Conservation (phyloP, 2,888 invertebrate species). For the Ctenicera cuprea region DNA sequence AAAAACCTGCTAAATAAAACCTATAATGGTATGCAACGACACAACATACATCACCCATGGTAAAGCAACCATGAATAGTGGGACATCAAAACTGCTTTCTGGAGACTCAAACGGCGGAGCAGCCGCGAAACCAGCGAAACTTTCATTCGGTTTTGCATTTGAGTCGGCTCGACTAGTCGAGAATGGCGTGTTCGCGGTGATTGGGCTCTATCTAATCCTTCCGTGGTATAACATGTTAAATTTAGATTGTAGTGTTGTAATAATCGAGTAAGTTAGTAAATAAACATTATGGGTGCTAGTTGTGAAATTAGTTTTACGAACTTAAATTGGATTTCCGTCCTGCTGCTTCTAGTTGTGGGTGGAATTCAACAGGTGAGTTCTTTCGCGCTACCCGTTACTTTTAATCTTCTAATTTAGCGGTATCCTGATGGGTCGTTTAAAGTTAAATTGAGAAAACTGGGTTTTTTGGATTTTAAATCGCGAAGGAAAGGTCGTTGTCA, state of each 20-base stretch:
- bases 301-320: slow-evolving; percentile 29
- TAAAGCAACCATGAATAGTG: slow-evolving; percentile 30
- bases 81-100: slow-evolving; percentile 47
- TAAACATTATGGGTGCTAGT: slow-evolving; percentile 43
- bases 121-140: slow-evolving; percentile 40
- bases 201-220: slow-evolving; percentile 24
- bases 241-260: not conserved
- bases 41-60: slow-evolving; percentile 11
- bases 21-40: not conserved
- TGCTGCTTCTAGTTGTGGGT: slow-evolving; percentile 31
- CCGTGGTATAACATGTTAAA: slow-evolving; percentile 37
- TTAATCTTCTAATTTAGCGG: slow-evolving; percentile 16
- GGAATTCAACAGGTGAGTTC: slow-evolving; percentile 43
- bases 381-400: slow-evolving; percentile 6
- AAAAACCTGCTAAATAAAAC: not conserved
- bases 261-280: not conserved
- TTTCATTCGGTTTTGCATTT: slow-evolving; percentile 37
- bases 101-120: slow-evolving; percentile 42
- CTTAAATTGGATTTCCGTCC: slow-evolving; percentile 30
- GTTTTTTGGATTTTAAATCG: slow-evolving; percentile 11
- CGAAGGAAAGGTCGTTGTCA: slow-evolving; percentile 10
- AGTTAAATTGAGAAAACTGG: not conserved
- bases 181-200: slow-evolving; percentile 43
- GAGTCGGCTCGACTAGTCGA: slow-evolving; percentile 28
- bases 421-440: not conserved